These are phyloP conservation scores for Muscicapa striata DNA, from an alignment of 2,797 vertebrate genomes.

Conservation along the genomic window DNA sequence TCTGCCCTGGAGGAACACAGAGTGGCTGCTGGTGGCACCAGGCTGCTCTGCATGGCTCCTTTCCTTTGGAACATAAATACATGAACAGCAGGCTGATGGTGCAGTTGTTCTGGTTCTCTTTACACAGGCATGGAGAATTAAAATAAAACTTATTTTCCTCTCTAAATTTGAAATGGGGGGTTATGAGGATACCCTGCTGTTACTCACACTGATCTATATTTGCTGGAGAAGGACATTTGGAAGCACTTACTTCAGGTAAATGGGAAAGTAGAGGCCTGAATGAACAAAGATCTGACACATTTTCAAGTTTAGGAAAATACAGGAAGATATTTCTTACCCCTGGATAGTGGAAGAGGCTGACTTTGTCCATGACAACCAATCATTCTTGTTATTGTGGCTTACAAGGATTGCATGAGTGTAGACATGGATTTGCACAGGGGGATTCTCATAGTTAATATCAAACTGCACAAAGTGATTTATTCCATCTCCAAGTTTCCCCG, in stretches of 20 bases:
- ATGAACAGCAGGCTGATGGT: neutral
- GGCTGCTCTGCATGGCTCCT: neutral
- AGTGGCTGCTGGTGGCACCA: neutral
- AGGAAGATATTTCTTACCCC: neutral
- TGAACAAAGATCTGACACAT: neutral
- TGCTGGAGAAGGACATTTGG: neutral
- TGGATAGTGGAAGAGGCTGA: conserved; percentile 14
- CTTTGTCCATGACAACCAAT: neutral
- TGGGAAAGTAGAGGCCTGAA: neutral
- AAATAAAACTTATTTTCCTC: neutral
- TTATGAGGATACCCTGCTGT: neutral
- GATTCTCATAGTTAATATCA: conserved; percentile 50
- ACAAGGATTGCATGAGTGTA: conserved; percentile 16
- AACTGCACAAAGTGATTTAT: conserved; percentile 56
- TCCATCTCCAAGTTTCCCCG: conserved; percentile 27
- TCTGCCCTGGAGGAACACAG: neutral
- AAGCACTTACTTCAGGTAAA: neutral
- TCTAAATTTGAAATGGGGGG: neutral
- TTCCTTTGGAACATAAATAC: neutral
- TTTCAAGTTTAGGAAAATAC: neutral
- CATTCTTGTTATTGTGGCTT: neutral
- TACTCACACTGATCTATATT: neutral
- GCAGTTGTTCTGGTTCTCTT: neutral
- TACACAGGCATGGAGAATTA: neutral
- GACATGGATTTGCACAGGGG: neutral